Evolutionary conservation across 2,797 vertebrate species (phyloP).

Genomic region (Arctocebus calabarensis): DNA sequence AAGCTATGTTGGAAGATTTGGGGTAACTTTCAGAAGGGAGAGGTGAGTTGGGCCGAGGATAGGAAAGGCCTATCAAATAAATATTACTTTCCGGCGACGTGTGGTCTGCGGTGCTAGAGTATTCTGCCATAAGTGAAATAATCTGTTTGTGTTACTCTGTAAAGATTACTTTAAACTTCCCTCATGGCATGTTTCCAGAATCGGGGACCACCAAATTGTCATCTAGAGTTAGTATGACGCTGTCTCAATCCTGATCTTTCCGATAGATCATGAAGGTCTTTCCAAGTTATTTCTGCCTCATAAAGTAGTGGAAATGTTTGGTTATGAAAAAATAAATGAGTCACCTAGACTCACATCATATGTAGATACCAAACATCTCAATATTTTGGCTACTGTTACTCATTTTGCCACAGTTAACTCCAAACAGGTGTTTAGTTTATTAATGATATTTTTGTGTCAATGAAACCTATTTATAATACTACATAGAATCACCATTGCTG

Average conservation of each 20-base stretch:
- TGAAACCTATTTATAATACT: neutral
- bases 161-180: neutral
- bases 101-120: too few species aligned
- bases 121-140: too few species aligned
- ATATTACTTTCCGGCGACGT: too few species aligned
- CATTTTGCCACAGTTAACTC: neutral
- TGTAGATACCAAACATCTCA: neutral
- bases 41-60: too few species aligned
- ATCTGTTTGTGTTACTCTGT: too few species aligned
- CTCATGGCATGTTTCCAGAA: neutral
- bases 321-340: neutral
- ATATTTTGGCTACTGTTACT: neutral
- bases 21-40: too few species aligned
- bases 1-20: too few species aligned
- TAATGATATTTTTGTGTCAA: neutral
- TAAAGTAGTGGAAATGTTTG: neutral
- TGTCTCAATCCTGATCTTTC: neutral
- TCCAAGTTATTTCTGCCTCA: neutral
- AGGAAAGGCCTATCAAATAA: too few species aligned
- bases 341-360: neutral
- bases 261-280: neutral
- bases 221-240: neutral
- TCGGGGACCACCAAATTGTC: neutral
- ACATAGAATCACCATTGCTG: neutral
- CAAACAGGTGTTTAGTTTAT: neutral